These are phyloP conservation scores for Sminthopsis crassicaudata DNA, from an alignment of 2,113 vertebrate species.

Conservation along the genomic window DNA sequence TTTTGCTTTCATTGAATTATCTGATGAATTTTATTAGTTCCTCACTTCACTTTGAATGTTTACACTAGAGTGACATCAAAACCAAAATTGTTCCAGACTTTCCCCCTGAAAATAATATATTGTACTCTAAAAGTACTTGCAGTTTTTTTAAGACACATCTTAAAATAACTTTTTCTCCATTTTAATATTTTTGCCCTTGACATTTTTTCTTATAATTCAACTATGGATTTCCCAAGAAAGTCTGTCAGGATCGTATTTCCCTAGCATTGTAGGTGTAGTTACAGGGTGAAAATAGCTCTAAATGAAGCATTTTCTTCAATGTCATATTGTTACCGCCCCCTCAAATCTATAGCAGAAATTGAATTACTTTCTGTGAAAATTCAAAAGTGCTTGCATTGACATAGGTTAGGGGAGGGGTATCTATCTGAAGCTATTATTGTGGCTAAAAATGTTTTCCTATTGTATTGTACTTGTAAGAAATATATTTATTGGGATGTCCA, in stretches of 20 bases:
- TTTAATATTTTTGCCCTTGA: background rate
- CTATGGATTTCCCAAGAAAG: conserved; percentile 5
- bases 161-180: background rate
- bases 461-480: conserved; percentile 33
- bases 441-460: conserved; percentile 28
- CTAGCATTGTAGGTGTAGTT: background rate
- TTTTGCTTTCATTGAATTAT: background rate
- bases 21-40: background rate
- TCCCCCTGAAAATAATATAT: background rate
- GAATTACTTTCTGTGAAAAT: conserved; percentile 7
- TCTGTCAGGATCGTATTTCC: background rate
- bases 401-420: background rate
- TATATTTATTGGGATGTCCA: background rate
- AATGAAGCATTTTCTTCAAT: background rate
- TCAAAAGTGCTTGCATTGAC: conserved; percentile 27
- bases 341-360: conserved; percentile 47
- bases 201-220: background rate
- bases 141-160: background rate
- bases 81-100: background rate
- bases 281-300: conserved; percentile 26
- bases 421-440: background rate
- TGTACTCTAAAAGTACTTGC: background rate
- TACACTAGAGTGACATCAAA: background rate
- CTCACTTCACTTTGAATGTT: background rate
- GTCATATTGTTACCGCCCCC: conserved; percentile 31